Evolutionary conservation across 2,888 invertebrate species (phyloP).

Genomic region (Ophion ellenae): DNA sequence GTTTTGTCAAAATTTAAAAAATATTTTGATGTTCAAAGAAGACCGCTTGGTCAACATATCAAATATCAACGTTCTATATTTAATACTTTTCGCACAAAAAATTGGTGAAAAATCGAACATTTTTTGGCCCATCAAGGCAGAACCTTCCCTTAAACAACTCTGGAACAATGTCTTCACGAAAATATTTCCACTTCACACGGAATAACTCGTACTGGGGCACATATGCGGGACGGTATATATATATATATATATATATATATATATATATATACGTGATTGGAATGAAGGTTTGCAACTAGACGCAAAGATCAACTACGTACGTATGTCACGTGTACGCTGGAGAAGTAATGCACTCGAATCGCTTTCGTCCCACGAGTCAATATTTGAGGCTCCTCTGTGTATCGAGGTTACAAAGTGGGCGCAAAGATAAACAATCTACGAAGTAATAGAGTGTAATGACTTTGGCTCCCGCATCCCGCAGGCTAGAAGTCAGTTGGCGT

Average conservation of each 20-base stretch:
- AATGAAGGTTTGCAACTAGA: conserved; percentile 3
- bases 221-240: too few species aligned
- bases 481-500: neutral
- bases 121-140: too few species aligned
- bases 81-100: too few species aligned
- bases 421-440: conserved; percentile 46
- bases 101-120: too few species aligned
- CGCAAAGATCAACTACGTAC: conserved; percentile 8
- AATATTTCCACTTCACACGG: too few species aligned
- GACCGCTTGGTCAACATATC: too few species aligned
- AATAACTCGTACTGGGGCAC: too few species aligned
- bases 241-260: neutral
- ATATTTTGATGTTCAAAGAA: too few species aligned
- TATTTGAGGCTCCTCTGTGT: conserved; percentile 65
- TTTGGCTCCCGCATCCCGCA: neutral
- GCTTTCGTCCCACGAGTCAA: conserved; percentile 68
- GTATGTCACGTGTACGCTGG: conserved; percentile 23
- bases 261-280: neutral
- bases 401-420: conserved; percentile 28
- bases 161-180: too few species aligned
- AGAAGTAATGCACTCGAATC: conserved; percentile 67
- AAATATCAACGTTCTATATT: too few species aligned
- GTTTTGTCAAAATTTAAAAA: too few species aligned
- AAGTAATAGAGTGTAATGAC: conserved; percentile 13
- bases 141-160: too few species aligned